phyloP scores from a whole-genome alignment of 2,797 vertebrate genomes.

The Enteromius trimaculatus region DNA sequence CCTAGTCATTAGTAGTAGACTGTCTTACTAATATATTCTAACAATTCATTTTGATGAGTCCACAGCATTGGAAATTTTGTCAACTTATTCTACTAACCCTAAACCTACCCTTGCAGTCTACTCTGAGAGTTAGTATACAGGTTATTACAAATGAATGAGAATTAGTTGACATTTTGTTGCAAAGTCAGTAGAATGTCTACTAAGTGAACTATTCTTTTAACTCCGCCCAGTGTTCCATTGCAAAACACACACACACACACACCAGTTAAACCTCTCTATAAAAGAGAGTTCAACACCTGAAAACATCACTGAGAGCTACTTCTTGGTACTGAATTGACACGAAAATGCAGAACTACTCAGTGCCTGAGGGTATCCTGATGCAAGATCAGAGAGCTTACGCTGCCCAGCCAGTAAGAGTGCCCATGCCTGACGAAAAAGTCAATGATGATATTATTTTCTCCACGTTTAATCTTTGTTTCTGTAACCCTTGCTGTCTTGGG shows the following conservation, averaged over 20 bases:
- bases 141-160: too few relatives aligned
- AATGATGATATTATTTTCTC: conserved; percentile 6
- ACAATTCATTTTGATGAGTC: too few relatives aligned
- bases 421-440: background rate
- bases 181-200: too few relatives aligned
- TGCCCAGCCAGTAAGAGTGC: background rate
- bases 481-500: conserved; percentile 18
- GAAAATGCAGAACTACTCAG: background rate
- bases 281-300: background rate
- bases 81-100: too few relatives aligned
- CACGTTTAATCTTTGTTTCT: background rate
- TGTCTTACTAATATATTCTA: too few relatives aligned
- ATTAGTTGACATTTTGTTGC: too few relatives aligned
- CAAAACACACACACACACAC: background rate
- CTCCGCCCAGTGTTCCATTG: background rate
- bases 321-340: background rate
- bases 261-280: background rate
- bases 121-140: too few relatives aligned
- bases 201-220: background rate
- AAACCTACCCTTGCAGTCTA: too few relatives aligned
- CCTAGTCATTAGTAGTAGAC: too few relatives aligned
- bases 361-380: background rate
- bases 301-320: background rate
- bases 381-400: background rate
- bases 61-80: too few relatives aligned